Evolutionary conservation across 2,888 invertebrate species (phyloP).

Genomic region (Leucophenga montana): DNA sequence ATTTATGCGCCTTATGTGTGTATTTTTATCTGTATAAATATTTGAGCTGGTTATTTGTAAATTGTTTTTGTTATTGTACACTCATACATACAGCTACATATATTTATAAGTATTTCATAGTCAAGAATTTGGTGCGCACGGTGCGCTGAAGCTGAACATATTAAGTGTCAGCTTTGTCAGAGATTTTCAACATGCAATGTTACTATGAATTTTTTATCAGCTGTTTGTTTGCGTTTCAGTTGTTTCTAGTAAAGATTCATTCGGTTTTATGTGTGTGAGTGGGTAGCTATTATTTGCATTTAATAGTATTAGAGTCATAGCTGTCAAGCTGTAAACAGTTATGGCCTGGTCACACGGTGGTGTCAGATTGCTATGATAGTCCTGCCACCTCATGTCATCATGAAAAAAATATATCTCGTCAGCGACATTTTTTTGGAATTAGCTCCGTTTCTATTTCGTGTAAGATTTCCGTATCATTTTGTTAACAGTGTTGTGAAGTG

Average conservation of each 20-base stretch:
- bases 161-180: slow-evolving; percentile 52
- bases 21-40: slow-evolving; percentile 49
- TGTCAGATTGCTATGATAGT: too few species aligned
- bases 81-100: slow-evolving; percentile 25
- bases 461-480: too few species aligned
- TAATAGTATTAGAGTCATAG: not conserved
- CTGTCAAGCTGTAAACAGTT: not conserved
- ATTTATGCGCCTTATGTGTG: slow-evolving; percentile 42
- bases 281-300: not conserved
- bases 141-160: slow-evolving; percentile 26
- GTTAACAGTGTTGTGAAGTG: too few species aligned
- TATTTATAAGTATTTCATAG: not conserved
- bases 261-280: slow-evolving; percentile 39
- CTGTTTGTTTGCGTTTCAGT: not conserved
- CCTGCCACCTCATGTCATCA: too few species aligned
- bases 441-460: too few species aligned
- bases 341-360: too few species aligned
- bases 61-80: slow-evolving; percentile 14
- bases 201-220: slow-evolving; percentile 43
- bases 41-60: slow-evolving; percentile 43
- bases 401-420: too few species aligned
- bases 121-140: not conserved
- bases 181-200: slow-evolving; percentile 44
- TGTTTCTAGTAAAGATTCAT: slow-evolving; percentile 36
- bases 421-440: too few species aligned